These are phyloP conservation scores for Pelochelys cantorii DNA, from an alignment of 2,797 vertebrate genomes.

Conservation along the genomic window DNA sequence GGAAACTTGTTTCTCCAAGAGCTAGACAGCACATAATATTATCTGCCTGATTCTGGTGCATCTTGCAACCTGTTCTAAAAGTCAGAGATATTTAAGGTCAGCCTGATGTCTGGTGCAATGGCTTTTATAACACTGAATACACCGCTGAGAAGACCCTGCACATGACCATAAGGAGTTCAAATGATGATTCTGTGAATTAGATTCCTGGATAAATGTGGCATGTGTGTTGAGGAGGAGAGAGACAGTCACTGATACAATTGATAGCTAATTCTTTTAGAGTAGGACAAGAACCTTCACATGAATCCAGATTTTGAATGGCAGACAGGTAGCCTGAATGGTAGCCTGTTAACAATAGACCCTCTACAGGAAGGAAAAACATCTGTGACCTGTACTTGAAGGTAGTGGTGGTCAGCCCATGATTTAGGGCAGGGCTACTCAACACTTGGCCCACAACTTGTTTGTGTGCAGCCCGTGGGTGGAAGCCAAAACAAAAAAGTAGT, in stretches of 20 bases:
- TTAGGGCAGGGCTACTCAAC: too few relatives aligned
- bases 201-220: neutral
- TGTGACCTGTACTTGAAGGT: neutral
- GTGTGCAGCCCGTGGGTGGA: too few relatives aligned
- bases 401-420: neutral
- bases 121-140: neutral
- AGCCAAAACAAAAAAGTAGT: too few relatives aligned
- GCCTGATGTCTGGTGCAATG: neutral
- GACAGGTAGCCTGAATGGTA: neutral
- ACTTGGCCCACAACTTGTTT: too few relatives aligned
- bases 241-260: neutral
- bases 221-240: neutral
- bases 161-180: neutral
- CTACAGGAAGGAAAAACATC: neutral
- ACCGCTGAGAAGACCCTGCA: neutral
- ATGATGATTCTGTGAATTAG: neutral
- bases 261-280: neutral
- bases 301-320: neutral
- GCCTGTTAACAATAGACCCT: neutral
- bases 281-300: neutral
- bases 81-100: neutral
- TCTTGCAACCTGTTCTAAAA: neutral
- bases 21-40: neutral
- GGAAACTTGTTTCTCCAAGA: neutral
- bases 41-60: neutral